phyloP scores from a whole-genome alignment of 1,140 invertebrate species.

The Tribolium castaneum region DNA sequence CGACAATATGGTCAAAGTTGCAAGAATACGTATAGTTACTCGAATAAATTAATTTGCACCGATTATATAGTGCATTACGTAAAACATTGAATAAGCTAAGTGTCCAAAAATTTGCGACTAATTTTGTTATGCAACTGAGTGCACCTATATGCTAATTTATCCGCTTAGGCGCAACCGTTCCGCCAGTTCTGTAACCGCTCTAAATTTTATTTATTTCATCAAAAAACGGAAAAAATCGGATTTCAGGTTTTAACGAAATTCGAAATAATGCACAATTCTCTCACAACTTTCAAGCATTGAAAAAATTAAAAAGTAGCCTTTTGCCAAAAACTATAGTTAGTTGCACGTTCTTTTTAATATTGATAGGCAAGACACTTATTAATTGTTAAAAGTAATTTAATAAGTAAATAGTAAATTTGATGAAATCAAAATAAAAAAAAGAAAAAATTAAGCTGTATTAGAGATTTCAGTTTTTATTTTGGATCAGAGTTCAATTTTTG shows the following conservation, averaged over 20 bases:
- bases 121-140: neutral
- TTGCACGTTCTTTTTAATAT: too few relatives aligned
- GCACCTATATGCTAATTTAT: constrained; percentile 32
- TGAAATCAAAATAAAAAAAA: too few relatives aligned
- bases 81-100: constrained; percentile 9
- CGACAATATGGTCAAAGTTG: constrained; percentile 4
- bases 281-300: too few relatives aligned
- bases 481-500: too few relatives aligned
- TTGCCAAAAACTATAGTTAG: too few relatives aligned
- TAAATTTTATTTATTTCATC: neutral
- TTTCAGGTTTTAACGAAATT: neutral
- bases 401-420: too few relatives aligned
- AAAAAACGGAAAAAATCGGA: neutral
- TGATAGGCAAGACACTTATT: too few relatives aligned
- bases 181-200: neutral
- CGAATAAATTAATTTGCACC: constrained; percentile 21
- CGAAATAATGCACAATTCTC: neutral
- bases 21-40: neutral
- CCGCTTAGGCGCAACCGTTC: constrained; percentile 10
- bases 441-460: too few relatives aligned
- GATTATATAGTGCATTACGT: constrained; percentile 12
- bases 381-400: too few relatives aligned
- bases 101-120: constrained; percentile 25
- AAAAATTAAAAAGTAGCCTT: too few relatives aligned
- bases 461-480: too few relatives aligned